Evolutionary conservation across 2,797 vertebrate genomes (phyloP).

Genomic region (Harpagifer antarcticus): DNA sequence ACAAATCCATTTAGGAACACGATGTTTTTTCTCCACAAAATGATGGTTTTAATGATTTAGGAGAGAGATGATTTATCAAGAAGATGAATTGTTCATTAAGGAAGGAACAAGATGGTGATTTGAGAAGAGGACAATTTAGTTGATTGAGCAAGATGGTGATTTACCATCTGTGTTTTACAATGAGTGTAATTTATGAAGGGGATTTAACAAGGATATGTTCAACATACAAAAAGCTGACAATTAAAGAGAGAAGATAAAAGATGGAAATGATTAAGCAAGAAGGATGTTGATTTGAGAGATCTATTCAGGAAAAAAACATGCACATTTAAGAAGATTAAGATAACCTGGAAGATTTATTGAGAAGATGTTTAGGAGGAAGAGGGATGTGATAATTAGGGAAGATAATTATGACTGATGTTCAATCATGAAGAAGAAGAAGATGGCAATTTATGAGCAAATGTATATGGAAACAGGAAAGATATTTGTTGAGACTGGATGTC

Average conservation of each 20-base stretch:
- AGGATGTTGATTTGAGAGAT: conserved; percentile 2
- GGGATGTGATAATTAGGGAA: background rate
- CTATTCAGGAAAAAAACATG: background rate
- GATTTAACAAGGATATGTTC: background rate
- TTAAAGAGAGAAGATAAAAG: background rate
- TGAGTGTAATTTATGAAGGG: background rate
- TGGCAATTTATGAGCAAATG: background rate
- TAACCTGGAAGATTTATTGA: conserved; percentile 1
- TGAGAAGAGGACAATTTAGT: background rate
- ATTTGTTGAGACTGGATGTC: background rate
- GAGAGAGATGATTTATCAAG: background rate
- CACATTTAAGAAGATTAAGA: background rate
- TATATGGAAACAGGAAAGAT: background rate
- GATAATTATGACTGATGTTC: background rate
- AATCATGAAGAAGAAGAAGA: background rate
- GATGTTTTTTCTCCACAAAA: background rate
- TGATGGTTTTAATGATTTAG: background rate
- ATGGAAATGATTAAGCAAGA: background rate
- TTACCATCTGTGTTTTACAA: background rate
- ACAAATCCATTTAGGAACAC: background rate
- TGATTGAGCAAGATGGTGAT: background rate
- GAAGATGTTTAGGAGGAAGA: background rate
- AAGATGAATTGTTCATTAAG: background rate
- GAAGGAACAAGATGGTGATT: background rate
- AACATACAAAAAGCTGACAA: too few relatives aligned